Conservation (phyloP, 2,113 vertebrate genomes). For the Brachypteracias leptosomus region DNA sequence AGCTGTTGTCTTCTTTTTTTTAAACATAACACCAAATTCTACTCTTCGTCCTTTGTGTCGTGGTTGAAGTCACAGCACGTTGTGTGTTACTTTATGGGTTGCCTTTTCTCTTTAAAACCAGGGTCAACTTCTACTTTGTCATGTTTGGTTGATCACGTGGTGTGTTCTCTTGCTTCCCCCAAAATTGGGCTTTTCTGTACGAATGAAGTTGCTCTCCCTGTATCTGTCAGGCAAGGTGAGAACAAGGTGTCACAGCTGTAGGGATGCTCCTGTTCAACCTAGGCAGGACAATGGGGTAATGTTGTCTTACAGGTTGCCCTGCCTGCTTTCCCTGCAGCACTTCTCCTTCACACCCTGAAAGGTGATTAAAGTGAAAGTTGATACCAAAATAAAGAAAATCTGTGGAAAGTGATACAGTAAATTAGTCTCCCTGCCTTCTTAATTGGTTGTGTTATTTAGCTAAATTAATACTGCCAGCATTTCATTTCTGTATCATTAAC, state of each 20-base stretch:
- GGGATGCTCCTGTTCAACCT: not conserved
- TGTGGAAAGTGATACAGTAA: not conserved
- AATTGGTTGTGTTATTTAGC: not conserved
- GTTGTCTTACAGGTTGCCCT: not conserved
- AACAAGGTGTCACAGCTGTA: not conserved
- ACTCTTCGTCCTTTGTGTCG: accelerated
- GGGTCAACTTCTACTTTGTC: not conserved
- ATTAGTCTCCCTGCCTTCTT: not conserved
- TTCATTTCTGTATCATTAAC: not conserved
- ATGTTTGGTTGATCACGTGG: accelerated
- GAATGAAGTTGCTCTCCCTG: accelerated
- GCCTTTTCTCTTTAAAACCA: not conserved
- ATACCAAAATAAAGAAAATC: not conserved
- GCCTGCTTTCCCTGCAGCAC: not conserved
- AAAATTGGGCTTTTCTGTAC: not conserved
- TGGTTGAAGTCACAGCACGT: accelerated
- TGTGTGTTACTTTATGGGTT: not conserved
- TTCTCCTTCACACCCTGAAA: not conserved
- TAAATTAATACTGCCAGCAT: not conserved
- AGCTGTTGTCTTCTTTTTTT: not conserved
- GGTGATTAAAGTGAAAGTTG: not conserved
- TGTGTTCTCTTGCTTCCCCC: not conserved
- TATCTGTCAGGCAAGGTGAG: not conserved
- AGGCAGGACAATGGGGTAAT: not conserved
- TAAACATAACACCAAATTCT: not conserved